Percentiles rank a stretch among this genome's conserved stretches.
Evolutionary conservation across 2,888 invertebrate species (phyloP).

Genomic region (Stenolophus ochropezus): DNA sequence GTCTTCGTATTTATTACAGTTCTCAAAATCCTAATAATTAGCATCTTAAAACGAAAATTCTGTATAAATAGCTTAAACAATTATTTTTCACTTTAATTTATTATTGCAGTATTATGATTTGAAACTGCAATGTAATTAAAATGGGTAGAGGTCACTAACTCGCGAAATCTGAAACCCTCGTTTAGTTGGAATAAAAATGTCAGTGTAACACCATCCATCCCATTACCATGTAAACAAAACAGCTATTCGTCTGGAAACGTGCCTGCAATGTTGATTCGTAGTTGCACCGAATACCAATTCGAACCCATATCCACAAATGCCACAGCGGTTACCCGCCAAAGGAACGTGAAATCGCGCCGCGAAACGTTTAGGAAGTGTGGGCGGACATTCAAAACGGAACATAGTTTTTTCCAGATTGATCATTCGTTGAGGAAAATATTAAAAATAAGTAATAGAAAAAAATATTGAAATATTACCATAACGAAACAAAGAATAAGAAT

Average conservation of each 20-base stretch:
- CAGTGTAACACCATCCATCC: constrained; percentile 20
- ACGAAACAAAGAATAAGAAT: too few species aligned
- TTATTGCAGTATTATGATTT: too few species aligned
- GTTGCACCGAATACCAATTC: constrained; percentile 29
- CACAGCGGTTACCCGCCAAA: constrained; percentile 3
- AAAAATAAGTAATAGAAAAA: too few species aligned
- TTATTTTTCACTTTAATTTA: too few species aligned
- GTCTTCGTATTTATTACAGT: too few species aligned
- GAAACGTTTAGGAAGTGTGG: neutral
- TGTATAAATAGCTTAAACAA: too few species aligned
- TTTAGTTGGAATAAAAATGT: constrained; percentile 34
- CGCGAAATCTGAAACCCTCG: neutral
- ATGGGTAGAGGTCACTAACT: neutral
- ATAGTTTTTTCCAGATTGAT: neutral
- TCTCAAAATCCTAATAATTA: too few species aligned
- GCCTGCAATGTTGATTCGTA: neutral
- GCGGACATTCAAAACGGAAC: neutral
- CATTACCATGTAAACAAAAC: constrained; percentile 46
- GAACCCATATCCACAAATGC: constrained; percentile 25
- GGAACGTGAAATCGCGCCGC: neutral
- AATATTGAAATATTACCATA: too few species aligned
- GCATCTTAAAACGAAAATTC: too few species aligned
- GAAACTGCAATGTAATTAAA: neutral
- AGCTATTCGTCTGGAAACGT: constrained; percentile 45
- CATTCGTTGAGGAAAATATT: too few species aligned